Conservation (phyloP, 2,888 invertebrate genomes). For the Lepidonotus clava region DNA sequence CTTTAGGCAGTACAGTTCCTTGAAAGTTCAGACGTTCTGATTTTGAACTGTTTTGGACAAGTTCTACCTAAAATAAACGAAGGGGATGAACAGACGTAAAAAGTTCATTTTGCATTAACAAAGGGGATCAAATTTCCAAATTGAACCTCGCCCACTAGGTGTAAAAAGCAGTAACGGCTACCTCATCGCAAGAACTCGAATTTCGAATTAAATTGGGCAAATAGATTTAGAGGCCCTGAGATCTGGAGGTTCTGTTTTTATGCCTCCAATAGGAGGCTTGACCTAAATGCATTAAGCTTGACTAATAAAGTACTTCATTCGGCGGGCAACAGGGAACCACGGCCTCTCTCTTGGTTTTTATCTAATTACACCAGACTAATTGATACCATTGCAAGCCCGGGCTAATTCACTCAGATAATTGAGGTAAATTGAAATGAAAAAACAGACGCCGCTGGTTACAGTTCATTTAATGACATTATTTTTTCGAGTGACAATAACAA, state of each 20-base stretch:
- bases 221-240: slow-evolving; percentile 28
- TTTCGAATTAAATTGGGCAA: slow-evolving; percentile 38
- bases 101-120: neutral
- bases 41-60: neutral
- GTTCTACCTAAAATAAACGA: neutral
- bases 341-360: neutral
- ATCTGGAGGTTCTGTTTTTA: neutral
- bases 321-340: neutral
- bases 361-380: slow-evolving; percentile 21
- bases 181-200: slow-evolving; percentile 5
- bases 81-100: neutral
- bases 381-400: slow-evolving; percentile 17
- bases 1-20: neutral
- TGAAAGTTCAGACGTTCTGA: neutral
- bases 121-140: neutral
- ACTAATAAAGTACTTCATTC: slow-evolving; percentile 29
- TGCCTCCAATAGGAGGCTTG: neutral
- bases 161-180: neutral
- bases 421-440: slow-evolving; percentile 28
- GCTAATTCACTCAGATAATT: slow-evolving; percentile 39
- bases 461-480: slow-evolving; percentile 44
- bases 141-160: neutral
- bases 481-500: slow-evolving; percentile 41
- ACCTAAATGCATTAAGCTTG: slow-evolving; percentile 42
- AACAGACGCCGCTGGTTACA: slow-evolving; percentile 36